These are phyloP conservation scores for Habropoda laboriosa DNA, from an alignment of 1,140 invertebrate species.

Conservation along the genomic window DNA sequence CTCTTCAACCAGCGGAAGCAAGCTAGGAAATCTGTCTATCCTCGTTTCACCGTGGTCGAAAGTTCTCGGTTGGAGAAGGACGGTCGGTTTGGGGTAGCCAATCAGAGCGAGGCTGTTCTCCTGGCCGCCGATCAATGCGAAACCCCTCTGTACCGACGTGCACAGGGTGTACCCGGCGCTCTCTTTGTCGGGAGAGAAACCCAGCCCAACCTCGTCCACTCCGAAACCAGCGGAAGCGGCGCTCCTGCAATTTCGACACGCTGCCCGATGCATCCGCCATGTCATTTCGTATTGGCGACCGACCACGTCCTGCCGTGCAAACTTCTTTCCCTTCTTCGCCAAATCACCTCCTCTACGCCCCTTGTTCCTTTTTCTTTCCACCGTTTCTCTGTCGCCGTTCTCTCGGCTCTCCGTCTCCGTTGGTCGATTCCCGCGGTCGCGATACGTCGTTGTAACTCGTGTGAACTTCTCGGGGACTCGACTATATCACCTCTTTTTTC, in stretches of 20 bases:
- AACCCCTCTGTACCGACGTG: conserved; percentile 77
- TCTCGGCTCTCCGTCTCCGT: too few relatives aligned
- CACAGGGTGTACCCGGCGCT: conserved; percentile 68
- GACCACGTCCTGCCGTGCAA: background rate
- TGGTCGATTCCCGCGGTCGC: background rate
- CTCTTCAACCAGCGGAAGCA: conserved; percentile 37
- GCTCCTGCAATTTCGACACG: conserved; percentile 36
- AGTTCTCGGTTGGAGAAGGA: conserved; percentile 53
- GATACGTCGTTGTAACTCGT: background rate
- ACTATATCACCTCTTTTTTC: background rate
- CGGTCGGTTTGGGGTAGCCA: conserved; percentile 65
- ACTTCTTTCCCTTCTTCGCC: background rate
- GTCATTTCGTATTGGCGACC: conserved; percentile 33
- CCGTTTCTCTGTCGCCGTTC: background rate
- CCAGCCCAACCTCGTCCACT: conserved; percentile 42
- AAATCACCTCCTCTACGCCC: background rate
- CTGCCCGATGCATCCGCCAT: conserved; percentile 44
- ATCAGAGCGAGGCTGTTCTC: conserved; percentile 72
- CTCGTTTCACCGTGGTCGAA: conserved; percentile 1
- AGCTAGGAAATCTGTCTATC: conserved; percentile 18
- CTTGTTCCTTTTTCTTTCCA: background rate
- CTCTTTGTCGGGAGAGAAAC: conserved; percentile 48
- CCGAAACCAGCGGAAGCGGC: conserved; percentile 19
- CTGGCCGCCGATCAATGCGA: conserved; percentile 79
- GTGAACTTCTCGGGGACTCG: background rate